Conservation (phyloP, 2,113 vertebrate genomes). For the Carassius carassius region DNA sequence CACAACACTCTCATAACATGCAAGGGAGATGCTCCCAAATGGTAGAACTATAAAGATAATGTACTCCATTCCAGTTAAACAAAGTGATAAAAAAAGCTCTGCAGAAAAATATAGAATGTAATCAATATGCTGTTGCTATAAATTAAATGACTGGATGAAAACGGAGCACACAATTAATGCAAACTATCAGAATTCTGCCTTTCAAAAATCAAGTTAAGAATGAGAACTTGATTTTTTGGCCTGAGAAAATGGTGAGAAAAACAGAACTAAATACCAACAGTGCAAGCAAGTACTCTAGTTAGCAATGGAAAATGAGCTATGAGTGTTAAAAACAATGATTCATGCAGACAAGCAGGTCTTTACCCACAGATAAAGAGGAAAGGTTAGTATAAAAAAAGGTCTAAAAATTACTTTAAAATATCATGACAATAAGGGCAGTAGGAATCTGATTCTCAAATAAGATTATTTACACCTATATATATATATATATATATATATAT, state of each 20-base stretch:
- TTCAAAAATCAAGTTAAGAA: not conserved
- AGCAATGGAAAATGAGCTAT: not conserved
- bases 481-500: too few species aligned
- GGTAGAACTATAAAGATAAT: not conserved
- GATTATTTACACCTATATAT: not conserved
- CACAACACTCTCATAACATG: constrained; percentile 64
- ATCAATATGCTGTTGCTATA: not conserved
- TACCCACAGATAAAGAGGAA: not conserved
- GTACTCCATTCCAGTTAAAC: not conserved
- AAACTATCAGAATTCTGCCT: not conserved
- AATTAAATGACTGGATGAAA: constrained; percentile 15
- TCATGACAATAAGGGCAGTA: not conserved
- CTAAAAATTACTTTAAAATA: not conserved
- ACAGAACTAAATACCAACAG: constrained; percentile 6
- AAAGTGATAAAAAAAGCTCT: not conserved
- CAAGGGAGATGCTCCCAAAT: constrained; percentile 23
- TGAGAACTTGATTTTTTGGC: not conserved
- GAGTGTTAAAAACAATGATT: not conserved
- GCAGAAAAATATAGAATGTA: not conserved
- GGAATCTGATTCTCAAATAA: constrained; percentile 44
- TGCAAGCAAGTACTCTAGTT: not conserved
- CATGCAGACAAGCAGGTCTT: not conserved
- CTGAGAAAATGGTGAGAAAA: not conserved
- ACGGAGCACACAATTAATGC: not conserved
- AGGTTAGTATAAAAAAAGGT: not conserved